Percentiles rank a stretch among this genome's conserved stretches.
Conservation (phyloP, 2,113 vertebrate genomes). For the Gnathonemus longibarbis region DNA sequence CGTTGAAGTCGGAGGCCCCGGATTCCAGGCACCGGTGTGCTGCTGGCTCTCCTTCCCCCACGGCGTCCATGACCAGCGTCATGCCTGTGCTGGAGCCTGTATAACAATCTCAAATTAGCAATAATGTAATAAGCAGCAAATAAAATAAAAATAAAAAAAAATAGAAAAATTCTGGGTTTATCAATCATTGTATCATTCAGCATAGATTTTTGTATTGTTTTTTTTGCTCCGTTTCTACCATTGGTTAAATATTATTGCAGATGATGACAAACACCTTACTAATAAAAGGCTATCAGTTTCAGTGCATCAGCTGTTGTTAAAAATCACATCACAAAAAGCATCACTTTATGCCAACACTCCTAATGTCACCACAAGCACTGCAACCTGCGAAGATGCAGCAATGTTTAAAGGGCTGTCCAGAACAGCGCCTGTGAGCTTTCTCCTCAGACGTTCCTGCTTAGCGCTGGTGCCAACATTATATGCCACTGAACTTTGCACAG, state of each 20-base stretch:
- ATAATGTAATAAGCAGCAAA: background rate
- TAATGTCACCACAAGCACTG: background rate
- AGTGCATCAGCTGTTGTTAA: background rate
- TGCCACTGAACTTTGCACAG: too few relatives aligned
- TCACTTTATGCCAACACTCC: background rate
- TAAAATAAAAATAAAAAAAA: background rate
- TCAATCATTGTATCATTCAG: background rate
- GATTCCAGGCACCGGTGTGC: conserved; percentile 45
- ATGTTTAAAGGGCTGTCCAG: background rate
- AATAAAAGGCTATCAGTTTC: background rate
- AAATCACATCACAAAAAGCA: background rate
- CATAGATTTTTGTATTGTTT: background rate
- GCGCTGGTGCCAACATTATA: too few relatives aligned
- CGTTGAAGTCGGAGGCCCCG: conserved; percentile 40
- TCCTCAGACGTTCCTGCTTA: too few relatives aligned
- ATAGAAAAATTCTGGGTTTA: background rate
- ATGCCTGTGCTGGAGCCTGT: conserved; percentile 55
- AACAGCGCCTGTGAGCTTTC: too few relatives aligned
- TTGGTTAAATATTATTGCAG: background rate
- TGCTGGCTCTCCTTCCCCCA: conserved; percentile 50
- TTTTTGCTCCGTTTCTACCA: background rate
- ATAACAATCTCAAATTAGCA: background rate
- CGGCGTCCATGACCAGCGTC: conserved; percentile 61
- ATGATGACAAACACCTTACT: background rate
- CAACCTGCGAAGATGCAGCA: background rate